Conservation (phyloP, 2,113 vertebrate genomes). For the Perca fluviatilis region DNA sequence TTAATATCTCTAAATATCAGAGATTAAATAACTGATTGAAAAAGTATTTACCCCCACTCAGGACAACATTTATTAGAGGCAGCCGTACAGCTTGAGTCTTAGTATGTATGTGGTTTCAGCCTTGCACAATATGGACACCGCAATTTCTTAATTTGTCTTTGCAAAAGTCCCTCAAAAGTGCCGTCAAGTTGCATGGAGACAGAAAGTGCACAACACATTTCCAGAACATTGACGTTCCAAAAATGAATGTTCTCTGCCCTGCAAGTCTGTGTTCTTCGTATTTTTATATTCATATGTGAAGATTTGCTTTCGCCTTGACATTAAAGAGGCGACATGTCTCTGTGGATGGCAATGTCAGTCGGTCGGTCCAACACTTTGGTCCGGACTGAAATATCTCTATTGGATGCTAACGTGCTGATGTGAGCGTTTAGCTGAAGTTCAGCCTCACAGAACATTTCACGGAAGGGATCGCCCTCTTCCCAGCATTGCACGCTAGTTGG, state of each 20-base stretch:
- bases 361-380: background rate
- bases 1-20: background rate
- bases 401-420: background rate
- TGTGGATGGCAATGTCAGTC: background rate
- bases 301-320: too few species aligned
- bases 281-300: background rate
- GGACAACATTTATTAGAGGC: background rate
- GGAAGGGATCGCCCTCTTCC: too few species aligned
- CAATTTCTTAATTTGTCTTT: background rate
- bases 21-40: background rate
- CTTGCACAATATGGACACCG: background rate
- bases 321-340: too few species aligned
- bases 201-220: background rate
- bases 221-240: background rate
- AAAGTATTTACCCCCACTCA: background rate
- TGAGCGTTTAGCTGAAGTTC: background rate
- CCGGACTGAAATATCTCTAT: background rate
- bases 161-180: background rate
- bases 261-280: background rate
- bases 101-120: background rate
- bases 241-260: background rate
- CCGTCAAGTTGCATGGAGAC: background rate
- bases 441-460: too few species aligned
- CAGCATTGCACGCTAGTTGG: too few species aligned
- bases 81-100: background rate